Evolutionary conservation across 2,113 vertebrate genomes (phyloP).

Genomic region (Ardeotis arabs): DNA sequence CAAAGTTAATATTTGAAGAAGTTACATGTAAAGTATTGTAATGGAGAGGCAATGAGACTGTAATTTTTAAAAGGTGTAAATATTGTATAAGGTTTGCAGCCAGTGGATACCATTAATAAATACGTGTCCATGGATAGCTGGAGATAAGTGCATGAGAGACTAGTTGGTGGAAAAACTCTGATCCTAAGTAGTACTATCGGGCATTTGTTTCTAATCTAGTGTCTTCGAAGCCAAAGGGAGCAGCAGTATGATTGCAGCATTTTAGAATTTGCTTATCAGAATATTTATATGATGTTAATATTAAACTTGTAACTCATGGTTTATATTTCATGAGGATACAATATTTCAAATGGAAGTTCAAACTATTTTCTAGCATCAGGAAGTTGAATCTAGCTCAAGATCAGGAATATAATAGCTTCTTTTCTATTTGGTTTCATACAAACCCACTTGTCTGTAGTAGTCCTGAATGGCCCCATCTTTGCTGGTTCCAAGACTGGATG

Average conservation of each 20-base stretch:
- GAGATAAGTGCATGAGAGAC: neutral
- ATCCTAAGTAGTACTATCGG: neutral
- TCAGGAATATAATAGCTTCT: neutral
- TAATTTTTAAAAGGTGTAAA: neutral
- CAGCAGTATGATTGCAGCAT: neutral
- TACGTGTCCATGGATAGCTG: neutral
- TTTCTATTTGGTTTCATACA: neutral
- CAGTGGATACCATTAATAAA: neutral
- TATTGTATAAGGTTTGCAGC: neutral
- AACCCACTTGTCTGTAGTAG: neutral
- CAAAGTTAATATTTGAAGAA: neutral
- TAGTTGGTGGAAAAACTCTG: neutral
- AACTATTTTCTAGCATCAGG: neutral
- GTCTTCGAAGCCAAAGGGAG: neutral
- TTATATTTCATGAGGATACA: neutral
- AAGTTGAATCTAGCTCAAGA: neutral
- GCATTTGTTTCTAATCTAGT: neutral
- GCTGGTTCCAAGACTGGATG: neutral
- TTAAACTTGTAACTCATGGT: neutral
- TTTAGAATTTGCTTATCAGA: neutral
- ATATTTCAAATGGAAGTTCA: neutral
- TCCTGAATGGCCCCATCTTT: accelerated
- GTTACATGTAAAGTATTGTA: neutral
- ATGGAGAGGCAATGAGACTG: neutral
- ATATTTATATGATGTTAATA: neutral